phyloP scores from a whole-genome alignment of 2,113 vertebrate species.

The Lethenteron reissneri region DNA sequence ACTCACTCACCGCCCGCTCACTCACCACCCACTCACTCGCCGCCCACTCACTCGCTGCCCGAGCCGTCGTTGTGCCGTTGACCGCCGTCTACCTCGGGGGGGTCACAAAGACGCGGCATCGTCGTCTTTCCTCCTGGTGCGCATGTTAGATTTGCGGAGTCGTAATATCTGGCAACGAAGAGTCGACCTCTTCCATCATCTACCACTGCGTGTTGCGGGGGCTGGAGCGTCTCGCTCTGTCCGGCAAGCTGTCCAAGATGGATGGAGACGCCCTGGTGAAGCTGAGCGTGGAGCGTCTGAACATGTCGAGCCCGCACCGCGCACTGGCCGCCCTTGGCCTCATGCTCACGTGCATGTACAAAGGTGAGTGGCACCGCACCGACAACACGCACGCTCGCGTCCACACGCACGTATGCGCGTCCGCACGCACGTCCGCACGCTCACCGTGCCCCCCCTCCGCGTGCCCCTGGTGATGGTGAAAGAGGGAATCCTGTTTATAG shows the following conservation, averaged over 20 bases:
- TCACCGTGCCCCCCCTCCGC: too few relatives aligned
- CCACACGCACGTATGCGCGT: too few relatives aligned
- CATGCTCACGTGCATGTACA: conserved; percentile 99
- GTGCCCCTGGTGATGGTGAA: too few relatives aligned
- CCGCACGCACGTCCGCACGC: too few relatives aligned
- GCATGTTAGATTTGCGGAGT: conserved; percentile 51
- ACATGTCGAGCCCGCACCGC: conserved; percentile 75
- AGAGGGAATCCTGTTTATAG: too few relatives aligned
- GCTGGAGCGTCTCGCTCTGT: conserved; percentile 73
- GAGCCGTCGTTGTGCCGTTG: neutral
- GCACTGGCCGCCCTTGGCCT: conserved; percentile 89
- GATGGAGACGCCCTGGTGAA: conserved; percentile 75
- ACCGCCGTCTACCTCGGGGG: neutral
- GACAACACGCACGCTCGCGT: too few relatives aligned
- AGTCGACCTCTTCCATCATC: conserved; percentile 62
- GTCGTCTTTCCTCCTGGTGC: neutral
- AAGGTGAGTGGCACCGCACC: conserved; percentile 31
- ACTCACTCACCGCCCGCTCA: too few relatives aligned
- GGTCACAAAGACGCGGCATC: neutral
- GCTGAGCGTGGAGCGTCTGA: conserved; percentile 78
- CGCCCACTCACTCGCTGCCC: neutral
- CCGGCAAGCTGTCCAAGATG: conserved; percentile 69
- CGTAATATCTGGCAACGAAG: conserved; percentile 77
- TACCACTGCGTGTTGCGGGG: conserved; percentile 84
- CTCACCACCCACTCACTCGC: too few relatives aligned